Percentiles rank a stretch among this genome's conserved stretches.
phyloP scores from a whole-genome alignment of 2,113 vertebrate genomes.

The Phalacrocorax pelagicus region DNA sequence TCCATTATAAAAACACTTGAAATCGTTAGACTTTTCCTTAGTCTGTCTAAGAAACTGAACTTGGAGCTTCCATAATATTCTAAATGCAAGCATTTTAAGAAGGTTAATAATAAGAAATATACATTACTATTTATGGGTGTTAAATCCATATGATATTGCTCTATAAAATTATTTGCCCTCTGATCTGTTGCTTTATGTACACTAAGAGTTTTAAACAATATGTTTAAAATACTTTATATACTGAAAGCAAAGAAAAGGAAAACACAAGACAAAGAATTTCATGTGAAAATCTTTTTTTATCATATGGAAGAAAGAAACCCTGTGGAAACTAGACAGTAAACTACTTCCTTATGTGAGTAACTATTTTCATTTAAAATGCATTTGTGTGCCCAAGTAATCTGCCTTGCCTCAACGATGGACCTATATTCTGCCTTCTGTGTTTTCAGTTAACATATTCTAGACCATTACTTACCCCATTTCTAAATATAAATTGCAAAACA shows the following conservation, averaged over 20 bases:
- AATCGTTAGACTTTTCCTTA: neutral
- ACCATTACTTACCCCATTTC: neutral
- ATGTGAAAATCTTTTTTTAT: neutral
- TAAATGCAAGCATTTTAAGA: neutral
- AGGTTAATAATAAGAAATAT: neutral
- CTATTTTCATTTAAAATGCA: neutral
- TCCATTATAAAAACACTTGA: neutral
- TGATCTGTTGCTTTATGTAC: neutral
- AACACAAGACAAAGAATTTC: neutral
- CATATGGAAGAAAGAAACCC: neutral
- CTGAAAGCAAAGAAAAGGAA: neutral
- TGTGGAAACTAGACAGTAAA: neutral
- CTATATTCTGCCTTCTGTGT: neutral
- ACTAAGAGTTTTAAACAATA: neutral
- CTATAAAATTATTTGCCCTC: neutral
- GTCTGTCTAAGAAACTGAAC: neutral
- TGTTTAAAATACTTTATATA: neutral
- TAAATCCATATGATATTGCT: neutral
- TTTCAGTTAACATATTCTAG: neutral
- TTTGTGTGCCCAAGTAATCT: neutral
- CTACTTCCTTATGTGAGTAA: neutral
- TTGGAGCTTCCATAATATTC: neutral
- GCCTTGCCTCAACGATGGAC: neutral
- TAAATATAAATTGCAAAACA: neutral
- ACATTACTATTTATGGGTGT: neutral